These are phyloP conservation scores for Mobula hypostoma DNA, from an alignment of 2,113 vertebrate genomes.

Conservation along the genomic window DNA sequence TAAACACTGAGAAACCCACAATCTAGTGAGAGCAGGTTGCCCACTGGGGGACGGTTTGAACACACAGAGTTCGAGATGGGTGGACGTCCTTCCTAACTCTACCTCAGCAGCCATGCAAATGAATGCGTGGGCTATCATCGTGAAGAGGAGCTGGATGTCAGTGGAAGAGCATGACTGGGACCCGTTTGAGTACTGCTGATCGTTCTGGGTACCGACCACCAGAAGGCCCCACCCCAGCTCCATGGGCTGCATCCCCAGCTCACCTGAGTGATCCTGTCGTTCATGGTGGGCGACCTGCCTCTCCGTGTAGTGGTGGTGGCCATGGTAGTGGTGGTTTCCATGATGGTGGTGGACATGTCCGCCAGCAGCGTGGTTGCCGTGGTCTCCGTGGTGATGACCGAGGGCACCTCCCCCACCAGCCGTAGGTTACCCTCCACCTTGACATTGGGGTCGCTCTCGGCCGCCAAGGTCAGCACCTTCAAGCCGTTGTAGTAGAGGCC, in stretches of 20 bases:
- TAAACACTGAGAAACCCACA: too few relatives aligned
- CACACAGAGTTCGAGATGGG: too few relatives aligned
- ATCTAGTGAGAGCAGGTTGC: too few relatives aligned
- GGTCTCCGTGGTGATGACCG: constrained; percentile 76
- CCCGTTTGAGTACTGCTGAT: neutral
- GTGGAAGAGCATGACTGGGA: neutral
- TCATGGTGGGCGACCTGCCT: constrained; percentile 79
- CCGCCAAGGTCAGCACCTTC: constrained; percentile 85
- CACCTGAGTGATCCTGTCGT: constrained; percentile 85
- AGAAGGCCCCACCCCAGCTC: neutral
- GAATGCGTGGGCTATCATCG: too few relatives aligned
- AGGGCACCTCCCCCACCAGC: constrained; percentile 80
- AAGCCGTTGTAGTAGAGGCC: constrained; percentile 92
- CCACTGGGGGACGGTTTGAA: too few relatives aligned
- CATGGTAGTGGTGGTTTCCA: constrained; percentile 92
- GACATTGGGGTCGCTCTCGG: constrained; percentile 81
- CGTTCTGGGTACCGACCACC: too few relatives aligned
- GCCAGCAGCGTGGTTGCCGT: constrained; percentile 80
- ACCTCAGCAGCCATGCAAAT: too few relatives aligned
- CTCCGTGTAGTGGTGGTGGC: constrained; percentile 84
- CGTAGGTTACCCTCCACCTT: constrained; percentile 81
- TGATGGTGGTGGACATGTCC: constrained; percentile 90
- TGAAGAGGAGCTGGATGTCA: neutral
- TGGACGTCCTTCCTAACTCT: too few relatives aligned
- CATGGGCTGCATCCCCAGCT: constrained; percentile 38